Percentiles rank a stretch among this genome's conserved stretches.
Evolutionary conservation across 2,888 invertebrate genomes (phyloP).

Genomic region (Cataglyphis rosenhaueri): DNA sequence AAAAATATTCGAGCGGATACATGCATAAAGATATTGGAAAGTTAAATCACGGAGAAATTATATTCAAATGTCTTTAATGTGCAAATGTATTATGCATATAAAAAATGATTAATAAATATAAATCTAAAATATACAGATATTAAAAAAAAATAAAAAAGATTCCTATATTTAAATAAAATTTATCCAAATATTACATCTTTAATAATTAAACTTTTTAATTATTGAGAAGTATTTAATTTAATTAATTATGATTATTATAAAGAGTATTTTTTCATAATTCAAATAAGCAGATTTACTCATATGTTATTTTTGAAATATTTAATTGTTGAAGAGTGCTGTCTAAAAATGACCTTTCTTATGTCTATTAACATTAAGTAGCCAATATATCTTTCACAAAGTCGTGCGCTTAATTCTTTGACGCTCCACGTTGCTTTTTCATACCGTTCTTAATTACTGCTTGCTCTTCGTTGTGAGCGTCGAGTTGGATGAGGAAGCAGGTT

Average conservation of each 20-base stretch:
- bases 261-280: not conserved
- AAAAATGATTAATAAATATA: not conserved
- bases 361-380: slow-evolving; percentile 42
- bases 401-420: slow-evolving; percentile 63
- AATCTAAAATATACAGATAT: not conserved
- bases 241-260: no score
- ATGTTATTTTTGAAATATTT: not conserved
- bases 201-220: not conserved
- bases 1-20: not conserved
- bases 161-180: not conserved
- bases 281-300: not conserved
- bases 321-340: not conserved
- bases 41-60: no score
- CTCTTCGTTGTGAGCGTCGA: slow-evolving; percentile 64
- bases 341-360: not conserved
- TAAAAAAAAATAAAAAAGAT: not conserved
- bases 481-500: slow-evolving; percentile 75
- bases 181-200: not conserved
- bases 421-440: slow-evolving; percentile 65
- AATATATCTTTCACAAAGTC: slow-evolving; percentile 26
- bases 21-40: not conserved
- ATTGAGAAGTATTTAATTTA: no score
- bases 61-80: not conserved
- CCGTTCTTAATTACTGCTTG: slow-evolving; percentile 77
- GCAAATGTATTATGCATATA: not conserved